These are phyloP conservation scores for Brachionus asplanchnoidis DNA, from an alignment of 1,140 invertebrate genomes.

Conservation along the genomic window DNA sequence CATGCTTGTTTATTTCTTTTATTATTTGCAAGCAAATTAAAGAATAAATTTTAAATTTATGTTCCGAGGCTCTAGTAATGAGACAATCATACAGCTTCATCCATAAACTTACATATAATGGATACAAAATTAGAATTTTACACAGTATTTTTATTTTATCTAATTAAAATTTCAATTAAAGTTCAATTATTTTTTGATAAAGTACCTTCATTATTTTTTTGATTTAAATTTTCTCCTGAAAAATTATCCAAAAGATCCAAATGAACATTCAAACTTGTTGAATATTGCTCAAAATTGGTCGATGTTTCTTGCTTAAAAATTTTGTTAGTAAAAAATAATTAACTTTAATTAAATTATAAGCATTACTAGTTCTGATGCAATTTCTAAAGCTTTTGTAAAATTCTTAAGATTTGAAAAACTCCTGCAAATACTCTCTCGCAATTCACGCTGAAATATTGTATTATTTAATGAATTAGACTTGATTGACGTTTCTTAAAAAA, in stretches of 20 bases:
- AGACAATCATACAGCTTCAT: constrained; percentile 19
- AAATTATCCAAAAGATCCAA: neutral
- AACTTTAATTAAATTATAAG: neutral
- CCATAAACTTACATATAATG: constrained; percentile 14
- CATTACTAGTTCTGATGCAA: neutral
- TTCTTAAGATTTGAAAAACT: neutral
- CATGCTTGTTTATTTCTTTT: constrained; percentile 29
- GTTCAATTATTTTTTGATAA: neutral
- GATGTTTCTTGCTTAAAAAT: constrained; percentile 11
- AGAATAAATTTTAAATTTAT: neutral
- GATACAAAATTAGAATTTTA: constrained; percentile 7
- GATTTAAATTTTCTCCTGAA: neutral
- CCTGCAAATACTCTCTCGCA: neutral
- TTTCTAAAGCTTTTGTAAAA: neutral
- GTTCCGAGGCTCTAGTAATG: neutral
- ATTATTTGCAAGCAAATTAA: constrained; percentile 14
- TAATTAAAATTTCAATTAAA: neutral
- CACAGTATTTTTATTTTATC: neutral
- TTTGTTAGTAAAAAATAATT: neutral
- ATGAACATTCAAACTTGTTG: constrained; percentile 16
- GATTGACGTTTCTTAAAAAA: neutral
- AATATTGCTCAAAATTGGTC: neutral
- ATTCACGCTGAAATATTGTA: constrained; percentile 21
- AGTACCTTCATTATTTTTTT: constrained; percentile 8
- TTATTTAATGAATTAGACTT: neutral